Conservation (phyloP, 2,888 invertebrate genomes). For the Muschampia plurimacula region DNA sequence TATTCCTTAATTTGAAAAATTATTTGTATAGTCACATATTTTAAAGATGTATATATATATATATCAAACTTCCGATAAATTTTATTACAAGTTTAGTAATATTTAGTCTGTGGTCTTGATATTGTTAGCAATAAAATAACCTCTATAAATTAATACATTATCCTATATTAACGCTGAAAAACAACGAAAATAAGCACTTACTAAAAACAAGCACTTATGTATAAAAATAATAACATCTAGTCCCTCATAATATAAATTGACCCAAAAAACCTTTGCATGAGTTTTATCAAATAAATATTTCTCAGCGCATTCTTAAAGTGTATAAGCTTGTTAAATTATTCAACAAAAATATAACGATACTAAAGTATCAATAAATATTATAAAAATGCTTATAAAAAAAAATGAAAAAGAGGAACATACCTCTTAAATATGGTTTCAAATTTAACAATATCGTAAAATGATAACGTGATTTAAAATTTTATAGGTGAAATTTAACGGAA, state of each 20-base stretch:
- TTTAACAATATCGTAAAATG: not conserved
- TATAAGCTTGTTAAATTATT: constrained; percentile 1
- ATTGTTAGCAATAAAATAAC: constrained; percentile 3
- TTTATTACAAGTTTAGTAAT: not conserved
- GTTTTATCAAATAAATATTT: not conserved
- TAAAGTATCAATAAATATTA: not conserved
- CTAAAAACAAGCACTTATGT: not conserved
- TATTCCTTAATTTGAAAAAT: no score
- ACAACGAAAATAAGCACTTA: not conserved
- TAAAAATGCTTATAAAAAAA: not conserved
- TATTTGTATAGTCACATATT: no score
- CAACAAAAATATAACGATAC: not conserved
- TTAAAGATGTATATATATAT: not conserved
- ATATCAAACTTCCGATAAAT: no score
- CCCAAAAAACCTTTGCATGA: not conserved
- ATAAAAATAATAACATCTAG: not conserved
- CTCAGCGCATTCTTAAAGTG: constrained; percentile 11
- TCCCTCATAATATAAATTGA: not conserved
- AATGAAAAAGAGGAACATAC: no score
- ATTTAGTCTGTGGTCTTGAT: not conserved
- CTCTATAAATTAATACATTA: constrained; percentile 12
- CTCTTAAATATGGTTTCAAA: not conserved
- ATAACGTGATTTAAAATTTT: constrained; percentile 54
- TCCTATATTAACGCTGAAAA: constrained; percentile 6
- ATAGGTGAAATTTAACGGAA: constrained; percentile 66